Base-by-base conservation (phyloP, 2,888 invertebrate species). In the Torymus tubicola region DNA sequence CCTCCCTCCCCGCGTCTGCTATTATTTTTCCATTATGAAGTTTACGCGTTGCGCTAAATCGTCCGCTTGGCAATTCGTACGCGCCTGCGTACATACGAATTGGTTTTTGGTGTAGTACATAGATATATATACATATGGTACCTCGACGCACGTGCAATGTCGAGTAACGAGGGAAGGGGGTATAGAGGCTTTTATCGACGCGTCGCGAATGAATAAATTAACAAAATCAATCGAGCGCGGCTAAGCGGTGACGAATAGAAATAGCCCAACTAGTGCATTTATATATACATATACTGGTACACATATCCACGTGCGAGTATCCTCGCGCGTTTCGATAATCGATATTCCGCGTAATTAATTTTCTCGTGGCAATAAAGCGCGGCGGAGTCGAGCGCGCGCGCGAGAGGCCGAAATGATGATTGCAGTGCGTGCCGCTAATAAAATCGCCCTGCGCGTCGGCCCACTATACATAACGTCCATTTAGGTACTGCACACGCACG, bases 21-120 rank as follows among this genome's bases (percentile, higher is more conserved):
- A 81, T 81, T 81, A 81, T 75, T 78, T 73, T 67, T 81, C 70
- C 70, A 81, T 81, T 74, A 81, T 74, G 71, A 72, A 77, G 57
- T 74, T 79, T 67, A 52, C 67, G 58, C 13, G 52, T 13, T 16
- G 61, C 60, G 69, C 53, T 71, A 78, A 78, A 78, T 72, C 61
- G 71, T 55, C 80, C 50, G 53, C 42, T 3, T 42, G 50, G 16
- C 57, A 55, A 72, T 72, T 78, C 63, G 53, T n/a, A 31, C 58
- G 67, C 16, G 21, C 42, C 1, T 42, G 10, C 5, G 5, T 42
- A 21, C 21, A 42, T 42, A 42, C n/a, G 50, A 71, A 74, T 78
- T 60, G 78, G 55, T 75, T 70, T 70, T 78, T 70, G 70, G 55
- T 21, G 24, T 8, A 31, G 42, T 42, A 42, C 8, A 42, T 8